Conservation (phyloP, 2,113 vertebrate species). For the Alectura lathami region DNA sequence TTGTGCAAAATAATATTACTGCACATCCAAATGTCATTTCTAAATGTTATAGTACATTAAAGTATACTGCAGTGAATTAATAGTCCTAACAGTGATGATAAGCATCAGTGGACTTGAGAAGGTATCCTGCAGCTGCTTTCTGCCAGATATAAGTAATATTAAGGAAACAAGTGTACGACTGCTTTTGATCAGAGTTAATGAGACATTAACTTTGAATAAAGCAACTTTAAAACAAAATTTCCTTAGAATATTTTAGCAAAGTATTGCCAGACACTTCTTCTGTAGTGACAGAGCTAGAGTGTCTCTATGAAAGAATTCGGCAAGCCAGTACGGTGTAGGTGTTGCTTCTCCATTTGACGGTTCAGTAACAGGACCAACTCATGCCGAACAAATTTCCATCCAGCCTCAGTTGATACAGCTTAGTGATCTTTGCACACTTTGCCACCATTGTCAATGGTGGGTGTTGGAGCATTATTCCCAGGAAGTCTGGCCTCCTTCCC, state of each 20-base stretch:
- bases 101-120: constrained; percentile 12
- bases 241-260: neutral
- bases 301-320: neutral
- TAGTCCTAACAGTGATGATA: constrained; percentile 31
- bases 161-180: constrained; percentile 12
- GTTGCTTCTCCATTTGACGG: neutral
- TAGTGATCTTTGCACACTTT: neutral
- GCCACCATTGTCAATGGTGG: neutral
- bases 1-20: constrained; percentile 61
- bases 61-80: constrained; percentile 46
- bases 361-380: neutral
- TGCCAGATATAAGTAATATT: constrained; percentile 17
- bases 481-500: neutral
- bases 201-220: constrained; percentile 5
- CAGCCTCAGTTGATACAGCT: neutral
- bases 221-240: neutral
- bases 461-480: neutral
- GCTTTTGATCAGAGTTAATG: constrained; percentile 10
- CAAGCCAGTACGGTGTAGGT: fast-evolving
- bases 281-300: neutral
- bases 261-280: neutral
- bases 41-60: constrained; percentile 60
- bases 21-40: constrained; percentile 38
- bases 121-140: neutral
- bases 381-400: neutral